Percentiles rank a stretch among this genome's conserved stretches.
Evolutionary conservation across 2,888 invertebrate genomes (phyloP).

Genomic region (Leucophenga maculata): DNA sequence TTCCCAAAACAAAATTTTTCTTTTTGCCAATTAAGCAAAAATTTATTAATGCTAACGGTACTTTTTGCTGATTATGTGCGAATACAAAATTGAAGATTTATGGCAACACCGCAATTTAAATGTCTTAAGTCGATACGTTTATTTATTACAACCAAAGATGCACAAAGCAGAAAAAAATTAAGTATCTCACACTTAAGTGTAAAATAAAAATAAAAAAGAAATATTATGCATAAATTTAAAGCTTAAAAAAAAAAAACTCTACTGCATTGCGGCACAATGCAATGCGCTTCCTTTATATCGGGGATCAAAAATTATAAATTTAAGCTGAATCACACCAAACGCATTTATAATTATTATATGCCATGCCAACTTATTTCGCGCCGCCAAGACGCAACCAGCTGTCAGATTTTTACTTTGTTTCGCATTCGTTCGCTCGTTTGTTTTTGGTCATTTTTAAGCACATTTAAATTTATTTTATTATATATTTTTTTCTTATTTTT

Average conservation of each 20-base stretch:
- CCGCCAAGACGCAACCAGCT: background rate
- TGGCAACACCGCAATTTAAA: background rate
- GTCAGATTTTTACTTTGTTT: slow-evolving; percentile 7
- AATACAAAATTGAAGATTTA: slow-evolving; percentile 10
- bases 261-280: too few relatives aligned
- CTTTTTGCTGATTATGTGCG: background rate
- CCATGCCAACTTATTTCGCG: background rate
- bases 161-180: slow-evolving; percentile 31
- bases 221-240: background rate
- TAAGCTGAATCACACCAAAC: slow-evolving; percentile 1
- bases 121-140: slow-evolving; percentile 35
- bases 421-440: background rate
- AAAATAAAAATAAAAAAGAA: slow-evolving; percentile 28
- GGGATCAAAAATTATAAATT: too few relatives aligned
- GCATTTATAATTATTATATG: slow-evolving; percentile 8
- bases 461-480: slow-evolving; percentile 27
- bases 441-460: background rate
- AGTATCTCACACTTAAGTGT: background rate
- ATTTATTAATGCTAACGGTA: slow-evolving; percentile 11
- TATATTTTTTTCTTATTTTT: slow-evolving; percentile 15
- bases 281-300: too few relatives aligned
- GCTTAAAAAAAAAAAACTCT: too few relatives aligned
- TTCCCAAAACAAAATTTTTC: background rate
- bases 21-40: background rate
- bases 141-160: slow-evolving; percentile 34